Conservation (phyloP, 2,888 invertebrate genomes). For the Syritta pipiens region DNA sequence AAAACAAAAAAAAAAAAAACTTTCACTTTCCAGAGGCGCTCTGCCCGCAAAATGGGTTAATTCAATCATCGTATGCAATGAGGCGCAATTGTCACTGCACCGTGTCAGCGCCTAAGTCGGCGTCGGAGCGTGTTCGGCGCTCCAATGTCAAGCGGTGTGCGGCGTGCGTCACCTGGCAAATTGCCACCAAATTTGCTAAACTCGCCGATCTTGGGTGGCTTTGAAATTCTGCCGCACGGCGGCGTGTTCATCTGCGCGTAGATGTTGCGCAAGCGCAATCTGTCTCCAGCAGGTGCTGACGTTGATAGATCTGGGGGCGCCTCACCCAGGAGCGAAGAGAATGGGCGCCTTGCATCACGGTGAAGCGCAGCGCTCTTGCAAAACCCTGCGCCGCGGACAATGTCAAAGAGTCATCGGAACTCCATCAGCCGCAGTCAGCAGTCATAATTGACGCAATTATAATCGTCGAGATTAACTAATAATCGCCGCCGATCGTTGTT, state of each 20-base stretch:
- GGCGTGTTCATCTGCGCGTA: background rate
- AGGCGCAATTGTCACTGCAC: constrained; percentile 33
- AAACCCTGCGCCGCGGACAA: constrained; percentile 13
- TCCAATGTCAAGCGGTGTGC: constrained; percentile 41
- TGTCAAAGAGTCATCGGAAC: too few species aligned
- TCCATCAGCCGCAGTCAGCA: constrained; percentile 12
- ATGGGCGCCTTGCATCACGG: constrained; percentile 23
- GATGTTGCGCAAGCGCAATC: constrained; percentile 22
- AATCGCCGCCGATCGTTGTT: constrained; percentile 43
- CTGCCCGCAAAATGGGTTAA: constrained; percentile 25
- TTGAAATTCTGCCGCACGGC: constrained; percentile 28
- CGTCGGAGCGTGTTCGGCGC: constrained; percentile 1
- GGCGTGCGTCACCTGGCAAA: constrained; percentile 28
- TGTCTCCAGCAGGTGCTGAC: constrained; percentile 36
- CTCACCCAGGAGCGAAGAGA: constrained; percentile 24
- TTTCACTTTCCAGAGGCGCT: constrained; percentile 35
- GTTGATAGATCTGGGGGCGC: constrained; percentile 39
- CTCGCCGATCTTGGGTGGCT: constrained; percentile 13
- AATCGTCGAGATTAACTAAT: constrained; percentile 65
- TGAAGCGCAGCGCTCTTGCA: constrained; percentile 10
- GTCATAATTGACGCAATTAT: constrained; percentile 62
- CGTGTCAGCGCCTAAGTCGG: constrained; percentile 29
- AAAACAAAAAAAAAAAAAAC: too few species aligned
- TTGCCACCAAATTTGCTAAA: constrained; percentile 26
- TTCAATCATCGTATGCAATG: constrained; percentile 31